A percentile compares a stretch with the other conserved stretches of the same genome.
Conservation (phyloP, 1,140 invertebrate species). For the Chlorops oryzae region DNA sequence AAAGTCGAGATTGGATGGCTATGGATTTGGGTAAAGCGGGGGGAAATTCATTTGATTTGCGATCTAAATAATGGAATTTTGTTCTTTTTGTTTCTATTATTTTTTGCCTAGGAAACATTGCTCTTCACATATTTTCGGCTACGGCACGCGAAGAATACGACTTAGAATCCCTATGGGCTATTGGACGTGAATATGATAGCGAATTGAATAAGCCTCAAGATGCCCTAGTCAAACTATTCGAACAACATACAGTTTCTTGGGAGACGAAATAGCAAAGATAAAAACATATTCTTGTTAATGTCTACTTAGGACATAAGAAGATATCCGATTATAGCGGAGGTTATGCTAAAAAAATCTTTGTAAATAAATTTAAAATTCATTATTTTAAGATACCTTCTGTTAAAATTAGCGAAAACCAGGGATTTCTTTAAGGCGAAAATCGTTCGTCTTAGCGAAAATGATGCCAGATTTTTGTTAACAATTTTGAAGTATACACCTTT, state of each 20-base stretch:
- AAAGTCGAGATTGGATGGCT: slow-evolving; percentile 76
- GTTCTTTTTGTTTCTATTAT: neutral
- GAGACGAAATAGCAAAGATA: slow-evolving; percentile 54
- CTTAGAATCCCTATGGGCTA: slow-evolving; percentile 83
- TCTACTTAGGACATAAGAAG: too few species aligned
- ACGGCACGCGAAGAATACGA: slow-evolving; percentile 69
- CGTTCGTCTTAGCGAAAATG: too few species aligned
- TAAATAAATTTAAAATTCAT: neutral
- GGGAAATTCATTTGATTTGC: too few species aligned
- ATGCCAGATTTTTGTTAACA: too few species aligned
- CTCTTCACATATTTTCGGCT: slow-evolving; percentile 77
- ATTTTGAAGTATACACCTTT: too few species aligned
- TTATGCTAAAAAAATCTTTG: neutral
- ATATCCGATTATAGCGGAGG: slow-evolving; percentile 2
- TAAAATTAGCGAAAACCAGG: too few species aligned
- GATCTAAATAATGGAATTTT: slow-evolving; percentile 15
- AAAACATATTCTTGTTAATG: neutral
- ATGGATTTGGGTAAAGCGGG: slow-evolving; percentile 71
- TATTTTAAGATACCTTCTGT: too few species aligned
- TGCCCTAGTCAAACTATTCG: slow-evolving; percentile 54
- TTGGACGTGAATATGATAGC: slow-evolving; percentile 75
- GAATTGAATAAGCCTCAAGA: slow-evolving; percentile 56
- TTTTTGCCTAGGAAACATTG: slow-evolving; percentile 72
- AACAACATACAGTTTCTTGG: slow-evolving; percentile 59
- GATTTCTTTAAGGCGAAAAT: too few species aligned